A percentile compares a stretch with the other conserved stretches of the same genome.
Conservation (phyloP, 2,113 vertebrate species). For the Melanerpes formicivorus region DNA sequence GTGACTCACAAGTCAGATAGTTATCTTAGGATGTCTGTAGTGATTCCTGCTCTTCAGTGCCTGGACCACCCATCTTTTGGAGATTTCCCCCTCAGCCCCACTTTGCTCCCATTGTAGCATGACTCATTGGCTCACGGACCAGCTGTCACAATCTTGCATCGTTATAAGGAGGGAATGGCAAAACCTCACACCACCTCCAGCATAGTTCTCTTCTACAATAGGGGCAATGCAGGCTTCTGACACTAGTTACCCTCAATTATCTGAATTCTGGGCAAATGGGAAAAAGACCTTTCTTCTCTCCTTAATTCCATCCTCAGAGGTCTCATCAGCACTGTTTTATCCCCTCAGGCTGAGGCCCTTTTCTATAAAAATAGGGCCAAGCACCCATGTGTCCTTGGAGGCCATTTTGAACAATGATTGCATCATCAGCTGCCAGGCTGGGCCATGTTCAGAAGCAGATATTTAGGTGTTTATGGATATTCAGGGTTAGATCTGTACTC, state of each 20-base stretch:
- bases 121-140: rapidly evolving
- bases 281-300: not conserved
- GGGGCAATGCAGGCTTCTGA: not conserved
- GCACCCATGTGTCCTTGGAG: rapidly evolving
- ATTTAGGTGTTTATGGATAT: not conserved
- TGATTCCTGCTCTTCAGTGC: not conserved
- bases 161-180: not conserved
- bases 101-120: not conserved
- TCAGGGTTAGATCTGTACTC: not conserved
- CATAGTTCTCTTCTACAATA: not conserved
- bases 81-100: not conserved
- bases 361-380: not conserved
- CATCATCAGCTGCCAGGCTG: not conserved
- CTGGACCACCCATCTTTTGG: conserved; percentile 30
- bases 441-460: not conserved
- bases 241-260: not conserved
- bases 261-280: not conserved
- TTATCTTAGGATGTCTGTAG: conserved; percentile 51
- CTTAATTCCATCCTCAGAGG: not conserved
- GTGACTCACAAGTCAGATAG: conserved; percentile 58
- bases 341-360: rapidly evolving
- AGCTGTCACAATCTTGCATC: not conserved
- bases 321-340: not conserved
- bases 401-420: not conserved
- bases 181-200: not conserved